Evolutionary conservation across 2,797 vertebrate genomes (phyloP).

Genomic region (Hapalemur alaotrensis): DNA sequence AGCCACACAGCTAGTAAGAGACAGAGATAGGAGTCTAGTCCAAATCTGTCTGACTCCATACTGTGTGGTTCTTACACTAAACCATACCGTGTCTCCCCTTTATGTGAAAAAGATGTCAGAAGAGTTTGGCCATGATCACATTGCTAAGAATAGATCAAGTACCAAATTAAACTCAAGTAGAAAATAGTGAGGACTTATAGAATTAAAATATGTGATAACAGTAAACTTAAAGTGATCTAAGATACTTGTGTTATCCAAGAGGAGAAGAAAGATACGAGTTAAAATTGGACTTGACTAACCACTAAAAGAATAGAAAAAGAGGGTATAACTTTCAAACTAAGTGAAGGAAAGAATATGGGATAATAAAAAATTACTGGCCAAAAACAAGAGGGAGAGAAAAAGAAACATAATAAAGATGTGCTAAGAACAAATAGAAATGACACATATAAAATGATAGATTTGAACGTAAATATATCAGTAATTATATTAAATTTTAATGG

Average conservation of each 20-base stretch:
- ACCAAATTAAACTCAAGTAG: neutral
- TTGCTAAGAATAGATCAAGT: neutral
- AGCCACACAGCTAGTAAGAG: neutral
- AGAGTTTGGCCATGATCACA: neutral
- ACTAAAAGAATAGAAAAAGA: neutral
- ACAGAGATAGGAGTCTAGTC: neutral
- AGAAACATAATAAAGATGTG: neutral
- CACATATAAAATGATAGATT: neutral
- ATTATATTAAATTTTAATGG: neutral
- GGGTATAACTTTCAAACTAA: neutral
- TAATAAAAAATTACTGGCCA: neutral
- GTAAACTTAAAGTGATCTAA: neutral
- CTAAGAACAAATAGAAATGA: neutral
- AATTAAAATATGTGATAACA: neutral
- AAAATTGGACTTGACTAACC: neutral
- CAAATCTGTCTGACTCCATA: neutral
- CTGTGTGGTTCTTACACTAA: neutral
- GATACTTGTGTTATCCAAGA: neutral
- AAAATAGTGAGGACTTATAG: neutral
- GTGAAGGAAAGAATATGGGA: neutral
- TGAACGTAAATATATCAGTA: neutral
- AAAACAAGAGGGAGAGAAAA: neutral
- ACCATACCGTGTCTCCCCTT: neutral
- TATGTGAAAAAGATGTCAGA: neutral
- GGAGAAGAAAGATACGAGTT: neutral